Conservation (phyloP, 2,888 invertebrate genomes). For the Busseola fusca region DNA sequence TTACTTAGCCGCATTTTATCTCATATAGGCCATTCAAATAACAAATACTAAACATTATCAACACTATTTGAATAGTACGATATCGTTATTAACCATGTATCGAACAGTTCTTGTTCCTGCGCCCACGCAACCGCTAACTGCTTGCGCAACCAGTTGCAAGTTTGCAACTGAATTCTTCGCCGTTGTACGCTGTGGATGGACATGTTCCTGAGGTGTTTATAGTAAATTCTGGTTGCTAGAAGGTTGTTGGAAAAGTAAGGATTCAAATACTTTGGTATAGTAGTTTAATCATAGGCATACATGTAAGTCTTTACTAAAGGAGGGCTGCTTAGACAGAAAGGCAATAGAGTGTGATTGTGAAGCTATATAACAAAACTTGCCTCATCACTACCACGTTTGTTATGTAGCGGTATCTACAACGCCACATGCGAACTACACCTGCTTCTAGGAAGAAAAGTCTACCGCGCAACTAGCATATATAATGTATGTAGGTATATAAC, state of each 20-base stretch:
- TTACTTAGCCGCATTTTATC: background rate
- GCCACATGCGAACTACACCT: too few relatives aligned
- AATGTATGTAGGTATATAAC: too few relatives aligned
- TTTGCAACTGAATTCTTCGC: constrained; percentile 22
- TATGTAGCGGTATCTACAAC: too few relatives aligned
- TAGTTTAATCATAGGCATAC: too few relatives aligned
- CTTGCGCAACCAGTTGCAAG: constrained; percentile 47
- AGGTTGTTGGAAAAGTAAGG: constrained; percentile 8
- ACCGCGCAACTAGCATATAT: too few relatives aligned
- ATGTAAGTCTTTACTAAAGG: too few relatives aligned
- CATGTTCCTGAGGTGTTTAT: constrained; percentile 38
- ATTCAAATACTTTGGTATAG: background rate
- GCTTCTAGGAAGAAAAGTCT: too few relatives aligned
- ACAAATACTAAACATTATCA: constrained; percentile 24
- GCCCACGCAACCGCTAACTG: constrained; percentile 47
- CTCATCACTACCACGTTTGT: too few relatives aligned
- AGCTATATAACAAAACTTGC: too few relatives aligned
- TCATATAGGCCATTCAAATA: constrained; percentile 1
- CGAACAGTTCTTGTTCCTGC: constrained; percentile 17
- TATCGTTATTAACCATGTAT: constrained; percentile 34
- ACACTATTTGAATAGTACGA: background rate
- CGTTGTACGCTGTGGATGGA: constrained; percentile 38
- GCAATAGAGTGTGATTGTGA: too few relatives aligned
- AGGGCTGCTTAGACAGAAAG: too few relatives aligned
- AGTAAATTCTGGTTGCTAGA: constrained; percentile 17